Percentiles rank a stretch among this genome's conserved stretches.
phyloP scores from a whole-genome alignment of 2,888 invertebrate species.

The Theretra japonica region DNA sequence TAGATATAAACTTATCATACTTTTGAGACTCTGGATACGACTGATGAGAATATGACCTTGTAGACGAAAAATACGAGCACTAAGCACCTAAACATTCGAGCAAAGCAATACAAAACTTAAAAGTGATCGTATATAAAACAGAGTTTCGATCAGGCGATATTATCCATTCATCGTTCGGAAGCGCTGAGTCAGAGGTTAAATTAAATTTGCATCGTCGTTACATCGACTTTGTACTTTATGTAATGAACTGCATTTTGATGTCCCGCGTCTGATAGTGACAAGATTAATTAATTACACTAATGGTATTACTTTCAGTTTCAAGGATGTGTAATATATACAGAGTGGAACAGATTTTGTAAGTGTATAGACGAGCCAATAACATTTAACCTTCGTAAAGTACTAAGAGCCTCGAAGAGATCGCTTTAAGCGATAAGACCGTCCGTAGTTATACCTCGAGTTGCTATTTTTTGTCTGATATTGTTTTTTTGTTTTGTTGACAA shows the following conservation, averaged over 20 bases:
- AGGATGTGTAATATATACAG: background rate
- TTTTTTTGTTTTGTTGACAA: too few relatives aligned
- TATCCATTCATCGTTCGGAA: slow-evolving; percentile 37
- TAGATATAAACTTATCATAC: too few relatives aligned
- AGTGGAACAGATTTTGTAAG: background rate
- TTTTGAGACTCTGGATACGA: too few relatives aligned
- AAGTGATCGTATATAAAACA: background rate
- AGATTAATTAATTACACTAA: slow-evolving; percentile 22
- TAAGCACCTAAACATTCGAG: background rate
- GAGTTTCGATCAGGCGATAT: slow-evolving; percentile 37
- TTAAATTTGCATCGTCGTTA: slow-evolving; percentile 35
- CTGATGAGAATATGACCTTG: too few relatives aligned
- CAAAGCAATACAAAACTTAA: background rate
- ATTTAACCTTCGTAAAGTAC: too few relatives aligned
- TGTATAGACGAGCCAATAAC: background rate
- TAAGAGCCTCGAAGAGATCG: too few relatives aligned
- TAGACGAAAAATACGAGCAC: too few relatives aligned
- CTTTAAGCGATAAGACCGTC: too few relatives aligned
- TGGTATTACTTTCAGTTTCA: slow-evolving; percentile 7
- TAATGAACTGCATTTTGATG: slow-evolving; percentile 32
- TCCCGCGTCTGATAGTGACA: slow-evolving; percentile 21
- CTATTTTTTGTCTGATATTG: too few relatives aligned
- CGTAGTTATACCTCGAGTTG: too few relatives aligned
- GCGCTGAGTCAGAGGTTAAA: slow-evolving; percentile 36
- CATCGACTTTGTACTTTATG: slow-evolving; percentile 34